These are phyloP conservation scores for Noctilio leporinus DNA, from an alignment of 2,113 vertebrate genomes.

Conservation along the genomic window DNA sequence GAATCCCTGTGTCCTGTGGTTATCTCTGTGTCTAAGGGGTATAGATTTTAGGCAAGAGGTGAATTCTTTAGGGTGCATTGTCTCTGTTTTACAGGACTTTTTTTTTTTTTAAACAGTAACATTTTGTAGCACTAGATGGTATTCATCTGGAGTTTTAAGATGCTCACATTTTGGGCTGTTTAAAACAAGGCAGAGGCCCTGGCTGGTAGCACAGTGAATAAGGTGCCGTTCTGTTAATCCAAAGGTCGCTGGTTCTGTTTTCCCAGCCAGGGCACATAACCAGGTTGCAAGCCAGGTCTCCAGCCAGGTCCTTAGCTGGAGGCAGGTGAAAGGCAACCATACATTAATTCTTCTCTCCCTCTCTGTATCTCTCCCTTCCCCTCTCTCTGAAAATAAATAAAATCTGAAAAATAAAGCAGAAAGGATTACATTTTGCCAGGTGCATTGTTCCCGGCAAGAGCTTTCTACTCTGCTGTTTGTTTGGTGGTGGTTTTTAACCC, in stretches of 20 bases:
- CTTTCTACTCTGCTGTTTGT: constrained; percentile 18
- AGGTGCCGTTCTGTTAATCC: too few relatives aligned
- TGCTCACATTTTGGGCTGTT: background rate
- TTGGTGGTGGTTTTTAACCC: constrained; percentile 34
- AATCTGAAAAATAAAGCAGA: too few relatives aligned
- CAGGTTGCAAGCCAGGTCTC: too few relatives aligned
- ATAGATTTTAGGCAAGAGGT: background rate
- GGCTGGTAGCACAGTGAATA: too few relatives aligned
- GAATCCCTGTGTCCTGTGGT: background rate
- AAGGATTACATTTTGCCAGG: background rate
- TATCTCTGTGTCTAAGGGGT: background rate
- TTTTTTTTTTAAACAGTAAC: background rate
- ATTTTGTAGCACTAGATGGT: background rate
- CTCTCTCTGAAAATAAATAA: too few relatives aligned
- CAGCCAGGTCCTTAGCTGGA: too few relatives aligned
- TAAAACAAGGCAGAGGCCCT: constrained; percentile 44
- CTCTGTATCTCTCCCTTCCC: too few relatives aligned
- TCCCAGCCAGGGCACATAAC: too few relatives aligned
- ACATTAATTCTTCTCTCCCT: too few relatives aligned
- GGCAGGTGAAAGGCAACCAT: too few relatives aligned
- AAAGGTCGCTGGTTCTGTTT: too few relatives aligned
- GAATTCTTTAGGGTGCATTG: background rate
- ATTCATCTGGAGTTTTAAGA: background rate
- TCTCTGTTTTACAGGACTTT: background rate
- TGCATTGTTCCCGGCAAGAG: background rate